Evolutionary conservation across 2,113 vertebrate species (phyloP).

Genomic region (Laticauda colubrina): DNA sequence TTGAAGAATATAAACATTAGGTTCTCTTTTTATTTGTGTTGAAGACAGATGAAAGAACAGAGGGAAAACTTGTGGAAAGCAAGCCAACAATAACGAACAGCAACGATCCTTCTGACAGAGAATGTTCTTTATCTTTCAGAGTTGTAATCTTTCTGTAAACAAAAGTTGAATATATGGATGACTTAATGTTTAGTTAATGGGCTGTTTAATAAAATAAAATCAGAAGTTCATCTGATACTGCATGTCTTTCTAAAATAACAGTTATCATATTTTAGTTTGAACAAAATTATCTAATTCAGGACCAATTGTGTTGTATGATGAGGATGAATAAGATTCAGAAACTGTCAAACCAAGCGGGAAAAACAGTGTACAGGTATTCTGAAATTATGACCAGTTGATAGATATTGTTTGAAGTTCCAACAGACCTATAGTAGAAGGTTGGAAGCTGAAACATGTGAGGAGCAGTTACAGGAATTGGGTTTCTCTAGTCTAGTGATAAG

Average conservation of each 20-base stretch:
- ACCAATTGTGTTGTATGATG: not conserved
- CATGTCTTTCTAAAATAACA: slow-evolving; percentile 26
- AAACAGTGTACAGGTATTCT: not conserved
- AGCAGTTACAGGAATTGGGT: not conserved
- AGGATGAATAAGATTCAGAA: not conserved
- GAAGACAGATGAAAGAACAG: slow-evolving; percentile 53
- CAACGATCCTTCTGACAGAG: slow-evolving; percentile 41
- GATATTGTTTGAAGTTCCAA: not conserved
- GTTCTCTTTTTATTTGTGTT: slow-evolving; percentile 59
- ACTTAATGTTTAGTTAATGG: slow-evolving; percentile 43
- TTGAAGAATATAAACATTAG: slow-evolving; percentile 63
- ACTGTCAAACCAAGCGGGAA: not conserved
- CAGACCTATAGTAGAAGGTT: not conserved
- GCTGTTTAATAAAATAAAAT: slow-evolving; percentile 33
- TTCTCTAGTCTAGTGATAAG: not conserved
- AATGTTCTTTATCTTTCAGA: slow-evolving; percentile 33
- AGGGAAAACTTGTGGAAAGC: slow-evolving; percentile 42
- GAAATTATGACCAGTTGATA: not conserved
- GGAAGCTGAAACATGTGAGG: not conserved
- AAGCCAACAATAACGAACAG: slow-evolving; percentile 53
- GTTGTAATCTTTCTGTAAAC: slow-evolving; percentile 21
- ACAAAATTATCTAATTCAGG: not conserved
- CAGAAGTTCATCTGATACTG: slow-evolving; percentile 26
- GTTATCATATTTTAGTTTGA: slow-evolving; percentile 25
- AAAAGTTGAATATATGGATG: slow-evolving; percentile 21